Evolutionary conservation across 2,113 vertebrate species (phyloP).

Genomic region (Leucoraja erinaceus): DNA sequence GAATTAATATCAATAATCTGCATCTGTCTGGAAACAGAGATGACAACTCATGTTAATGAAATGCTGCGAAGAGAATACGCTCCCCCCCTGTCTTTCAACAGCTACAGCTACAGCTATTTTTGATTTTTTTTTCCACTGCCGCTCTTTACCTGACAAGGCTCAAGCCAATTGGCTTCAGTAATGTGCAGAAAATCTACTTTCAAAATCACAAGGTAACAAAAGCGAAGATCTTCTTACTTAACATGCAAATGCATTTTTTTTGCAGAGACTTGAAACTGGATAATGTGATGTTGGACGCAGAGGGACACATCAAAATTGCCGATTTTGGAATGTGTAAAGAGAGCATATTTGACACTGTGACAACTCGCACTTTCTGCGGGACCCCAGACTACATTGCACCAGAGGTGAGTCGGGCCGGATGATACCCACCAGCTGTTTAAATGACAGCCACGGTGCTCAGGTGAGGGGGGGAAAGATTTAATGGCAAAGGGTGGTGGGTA

Average conservation of each 20-base stretch:
- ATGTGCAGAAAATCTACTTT: background rate
- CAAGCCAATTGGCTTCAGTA: background rate
- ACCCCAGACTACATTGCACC: slow-evolving; percentile 97
- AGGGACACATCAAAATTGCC: slow-evolving; percentile 96
- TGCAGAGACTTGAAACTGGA: slow-evolving; percentile 89
- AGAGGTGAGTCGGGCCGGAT: slow-evolving; percentile 73
- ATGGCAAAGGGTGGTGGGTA: too few species aligned
- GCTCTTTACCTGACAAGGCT: background rate
- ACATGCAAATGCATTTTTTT: slow-evolving; percentile 41
- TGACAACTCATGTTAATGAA: too few species aligned
- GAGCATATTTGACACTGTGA: slow-evolving; percentile 76
- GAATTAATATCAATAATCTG: too few species aligned
- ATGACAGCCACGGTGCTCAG: background rate
- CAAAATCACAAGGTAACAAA: background rate
- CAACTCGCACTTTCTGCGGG: slow-evolving; percentile 91
- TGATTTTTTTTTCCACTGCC: background rate
- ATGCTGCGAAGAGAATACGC: too few species aligned
- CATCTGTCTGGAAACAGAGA: too few species aligned
- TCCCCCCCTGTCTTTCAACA: too few species aligned
- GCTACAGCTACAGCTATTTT: too few species aligned
- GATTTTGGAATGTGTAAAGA: slow-evolving; percentile 99
- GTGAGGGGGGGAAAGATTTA: too few species aligned
- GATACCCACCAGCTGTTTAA: too few species aligned
- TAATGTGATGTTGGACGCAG: slow-evolving; percentile 90
- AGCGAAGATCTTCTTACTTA: background rate